Evolutionary conservation across 2,797 vertebrate genomes (phyloP), one percentile per base, ranked within the genome.

Genomic region (Australoheros facetus): DNA sequence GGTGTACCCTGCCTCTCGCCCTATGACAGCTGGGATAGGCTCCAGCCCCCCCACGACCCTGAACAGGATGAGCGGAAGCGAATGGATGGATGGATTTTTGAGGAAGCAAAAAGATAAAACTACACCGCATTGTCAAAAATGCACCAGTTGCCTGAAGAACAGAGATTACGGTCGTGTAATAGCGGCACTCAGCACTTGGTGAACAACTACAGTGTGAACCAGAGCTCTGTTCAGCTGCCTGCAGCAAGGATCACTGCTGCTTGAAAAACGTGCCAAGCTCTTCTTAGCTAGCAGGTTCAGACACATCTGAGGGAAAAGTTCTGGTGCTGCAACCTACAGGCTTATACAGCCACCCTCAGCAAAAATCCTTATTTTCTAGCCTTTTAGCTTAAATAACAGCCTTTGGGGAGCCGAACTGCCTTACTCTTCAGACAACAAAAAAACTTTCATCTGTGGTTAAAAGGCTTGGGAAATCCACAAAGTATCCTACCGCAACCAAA

Each of bases 351-450:
- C 81, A 86, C 79, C 80, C 64, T 42, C 39, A 73, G 84, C 51
- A 83, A 91, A 91, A 89, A 84, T 79, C 74, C 79, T 80, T 85
- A 88, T 91, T 91, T 89, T 89, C 82, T 55, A 90, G 57, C 32
- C 78, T 73, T 80, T 85, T 51, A 86, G 88, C 87, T 90, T 89
- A 90, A 89, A 91, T 89, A 89, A 90, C 85, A 81, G 76, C 77
- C 80, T 87, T 78, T 57, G 16, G 83, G 72, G 82, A 87, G 81
- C 66, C 79, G 39, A 80, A 77, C 87, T 78, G 81, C 76, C 74
- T 91, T 85, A 87, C 79, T 89, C 62, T 82, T 81, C 74, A 88
- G 75, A 89, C 90, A 88, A 90, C 85, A 89, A 91, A 90, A 53
- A 85, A 84, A 85, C 83, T 77, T 79, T 90, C 69, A 83, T 83